Evolutionary conservation across 2,797 vertebrate species (phyloP).

Genomic region (Potorous gilbertii): DNA sequence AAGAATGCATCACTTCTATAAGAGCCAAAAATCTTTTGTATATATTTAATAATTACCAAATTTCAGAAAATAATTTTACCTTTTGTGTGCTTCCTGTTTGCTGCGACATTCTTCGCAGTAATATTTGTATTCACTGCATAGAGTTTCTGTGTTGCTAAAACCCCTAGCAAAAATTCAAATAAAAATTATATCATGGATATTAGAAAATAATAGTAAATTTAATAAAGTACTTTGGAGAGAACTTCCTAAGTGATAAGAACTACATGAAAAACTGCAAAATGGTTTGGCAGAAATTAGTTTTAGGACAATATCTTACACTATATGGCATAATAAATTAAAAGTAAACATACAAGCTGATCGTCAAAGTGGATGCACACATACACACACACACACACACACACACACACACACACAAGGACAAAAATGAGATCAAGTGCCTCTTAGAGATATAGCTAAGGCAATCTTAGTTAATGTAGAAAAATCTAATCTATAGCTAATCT

Average conservation of each 20-base stretch:
- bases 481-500: not conserved
- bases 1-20: conserved; percentile 10
- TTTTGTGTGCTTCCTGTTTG: conserved; percentile 91
- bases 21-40: not conserved
- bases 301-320: not conserved
- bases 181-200: conserved; percentile 2
- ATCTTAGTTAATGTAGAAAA: not conserved
- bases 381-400: too few relatives aligned
- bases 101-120: conserved; percentile 91
- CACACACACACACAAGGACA: not conserved
- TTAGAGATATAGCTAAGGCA: not conserved
- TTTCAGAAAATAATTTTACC: conserved; percentile 77
- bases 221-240: not conserved
- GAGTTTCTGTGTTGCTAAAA: conserved; percentile 90
- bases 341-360: not conserved
- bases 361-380: not conserved
- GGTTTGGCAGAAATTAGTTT: not conserved
- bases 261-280: not conserved
- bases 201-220: not conserved
- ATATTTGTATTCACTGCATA: conserved; percentile 91
- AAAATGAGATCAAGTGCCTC: not conserved
- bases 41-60: not conserved
- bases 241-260: not conserved
- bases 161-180: conserved; percentile 81
- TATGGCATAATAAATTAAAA: not conserved